A percentile compares a stretch with the other conserved stretches of the same genome.
Evolutionary conservation across 2,113 vertebrate species (phyloP).

Genomic region (Chloebia gouldiae): DNA sequence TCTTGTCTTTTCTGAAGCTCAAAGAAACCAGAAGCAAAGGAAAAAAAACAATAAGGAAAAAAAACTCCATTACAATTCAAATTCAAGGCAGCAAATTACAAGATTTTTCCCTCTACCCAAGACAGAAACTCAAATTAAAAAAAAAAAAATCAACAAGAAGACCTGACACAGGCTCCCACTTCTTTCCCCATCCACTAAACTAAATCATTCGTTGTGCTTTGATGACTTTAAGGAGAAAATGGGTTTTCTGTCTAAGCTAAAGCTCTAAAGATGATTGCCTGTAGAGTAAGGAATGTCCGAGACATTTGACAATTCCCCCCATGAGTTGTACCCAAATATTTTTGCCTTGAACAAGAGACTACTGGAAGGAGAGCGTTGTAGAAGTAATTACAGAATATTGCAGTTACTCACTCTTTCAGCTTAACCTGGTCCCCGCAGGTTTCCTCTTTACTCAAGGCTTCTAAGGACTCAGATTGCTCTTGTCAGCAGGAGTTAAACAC

Average conservation of each 20-base stretch:
- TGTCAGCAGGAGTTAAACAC: neutral
- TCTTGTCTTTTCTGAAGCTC: neutral
- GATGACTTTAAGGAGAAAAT: neutral
- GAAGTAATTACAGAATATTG: neutral
- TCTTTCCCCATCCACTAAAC: neutral
- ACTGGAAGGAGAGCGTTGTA: neutral
- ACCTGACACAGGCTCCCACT: neutral
- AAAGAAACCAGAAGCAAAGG: neutral
- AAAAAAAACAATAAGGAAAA: neutral
- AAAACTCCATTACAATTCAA: neutral
- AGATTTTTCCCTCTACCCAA: neutral
- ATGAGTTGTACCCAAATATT: neutral
- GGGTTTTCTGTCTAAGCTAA: neutral
- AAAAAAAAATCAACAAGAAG: neutral
- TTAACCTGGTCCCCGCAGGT: neutral
- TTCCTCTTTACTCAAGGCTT: neutral
- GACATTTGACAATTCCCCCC: neutral
- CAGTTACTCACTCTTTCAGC: neutral
- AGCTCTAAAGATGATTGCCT: neutral
- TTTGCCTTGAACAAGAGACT: neutral
- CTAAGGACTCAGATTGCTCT: neutral
- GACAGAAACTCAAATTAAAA: neutral
- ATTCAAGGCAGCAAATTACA: neutral
- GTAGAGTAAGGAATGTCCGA: neutral
- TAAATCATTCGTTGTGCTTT: neutral